Percentiles rank a stretch among this genome's conserved stretches.
phyloP scores from a whole-genome alignment of 2,797 vertebrate genomes.

The Pangasius krempfi region DNA sequence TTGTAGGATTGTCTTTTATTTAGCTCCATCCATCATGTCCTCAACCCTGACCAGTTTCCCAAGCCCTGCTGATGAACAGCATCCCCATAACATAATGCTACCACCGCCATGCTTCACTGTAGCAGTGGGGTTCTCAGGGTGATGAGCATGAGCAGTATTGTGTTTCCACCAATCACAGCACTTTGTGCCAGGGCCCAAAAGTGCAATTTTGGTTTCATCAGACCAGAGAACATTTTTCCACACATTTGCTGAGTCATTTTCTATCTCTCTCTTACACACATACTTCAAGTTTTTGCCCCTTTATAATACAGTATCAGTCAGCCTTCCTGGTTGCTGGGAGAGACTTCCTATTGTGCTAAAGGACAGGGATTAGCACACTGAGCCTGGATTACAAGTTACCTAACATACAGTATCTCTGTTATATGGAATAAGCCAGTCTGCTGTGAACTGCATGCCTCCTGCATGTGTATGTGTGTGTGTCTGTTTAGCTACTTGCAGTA shows the following conservation, averaged over 20 bases:
- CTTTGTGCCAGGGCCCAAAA: background rate
- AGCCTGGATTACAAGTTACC: conserved; percentile 47
- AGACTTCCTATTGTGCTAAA: conserved; percentile 30
- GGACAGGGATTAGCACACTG: conserved; percentile 39
- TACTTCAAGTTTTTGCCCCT: background rate
- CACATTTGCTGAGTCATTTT: background rate
- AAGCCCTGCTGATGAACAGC: background rate
- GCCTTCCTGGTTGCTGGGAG: conserved; percentile 14
- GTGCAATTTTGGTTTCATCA: background rate
- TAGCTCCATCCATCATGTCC: background rate
- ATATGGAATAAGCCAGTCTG: conserved; percentile 20
- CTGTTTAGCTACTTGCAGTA: background rate
- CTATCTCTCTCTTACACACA: background rate
- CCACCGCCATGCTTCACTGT: background rate
- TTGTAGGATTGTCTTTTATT: background rate
- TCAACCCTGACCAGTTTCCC: background rate
- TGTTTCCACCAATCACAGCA: background rate
- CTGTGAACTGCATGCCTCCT: background rate
- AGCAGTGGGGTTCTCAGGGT: background rate
- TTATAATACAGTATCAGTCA: conserved; percentile 20
- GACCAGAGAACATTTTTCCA: background rate
- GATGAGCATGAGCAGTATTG: background rate
- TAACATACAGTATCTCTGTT: conserved; percentile 22
- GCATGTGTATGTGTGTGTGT: background rate
- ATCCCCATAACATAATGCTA: background rate